These are phyloP conservation scores for Pedicia rivosa DNA, from an alignment of 2,888 invertebrate genomes.

Conservation along the genomic window DNA sequence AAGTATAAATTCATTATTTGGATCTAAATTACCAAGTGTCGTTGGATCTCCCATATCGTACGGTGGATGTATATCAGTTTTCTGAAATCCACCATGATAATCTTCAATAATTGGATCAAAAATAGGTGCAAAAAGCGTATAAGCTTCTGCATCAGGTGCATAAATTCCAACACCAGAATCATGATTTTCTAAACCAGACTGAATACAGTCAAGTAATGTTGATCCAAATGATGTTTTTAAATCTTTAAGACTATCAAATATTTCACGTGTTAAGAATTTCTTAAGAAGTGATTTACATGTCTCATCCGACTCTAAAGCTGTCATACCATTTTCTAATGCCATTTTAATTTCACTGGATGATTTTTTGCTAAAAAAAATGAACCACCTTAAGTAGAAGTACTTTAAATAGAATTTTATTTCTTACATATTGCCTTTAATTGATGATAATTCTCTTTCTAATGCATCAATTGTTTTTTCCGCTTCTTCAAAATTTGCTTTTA, in stretches of 20 bases:
- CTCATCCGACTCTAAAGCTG: conserved; percentile 32
- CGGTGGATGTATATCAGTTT: conserved; percentile 38
- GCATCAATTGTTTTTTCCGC: conserved; percentile 21
- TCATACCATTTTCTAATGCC: conserved; percentile 35
- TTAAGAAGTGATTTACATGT: conserved; percentile 43
- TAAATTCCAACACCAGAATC: conserved; percentile 45
- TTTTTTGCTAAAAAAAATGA: conserved; percentile 18
- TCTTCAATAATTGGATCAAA: conserved; percentile 53
- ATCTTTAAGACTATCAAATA: conserved; percentile 36
- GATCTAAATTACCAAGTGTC: conserved; percentile 43
- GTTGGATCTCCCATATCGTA: conserved; percentile 44
- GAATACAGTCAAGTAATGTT: conserved; percentile 42
- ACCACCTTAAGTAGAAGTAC: not conserved
- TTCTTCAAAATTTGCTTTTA: conserved; percentile 20
- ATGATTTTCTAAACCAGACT: conserved; percentile 45
- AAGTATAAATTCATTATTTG: conserved; percentile 40
- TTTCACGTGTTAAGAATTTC: conserved; percentile 38
- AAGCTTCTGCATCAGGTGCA: conserved; percentile 49
- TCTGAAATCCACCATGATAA: conserved; percentile 41
- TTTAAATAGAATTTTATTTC: conserved; percentile 10
- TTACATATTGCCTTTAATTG: conserved; percentile 20
- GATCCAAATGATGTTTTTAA: conserved; percentile 39
- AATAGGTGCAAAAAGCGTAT: conserved; percentile 41
- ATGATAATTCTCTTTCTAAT: conserved; percentile 25
- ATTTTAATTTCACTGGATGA: conserved; percentile 26